These are phyloP conservation scores for Fregetta grallaria DNA, from an alignment of 2,113 vertebrate species.

Conservation along the genomic window DNA sequence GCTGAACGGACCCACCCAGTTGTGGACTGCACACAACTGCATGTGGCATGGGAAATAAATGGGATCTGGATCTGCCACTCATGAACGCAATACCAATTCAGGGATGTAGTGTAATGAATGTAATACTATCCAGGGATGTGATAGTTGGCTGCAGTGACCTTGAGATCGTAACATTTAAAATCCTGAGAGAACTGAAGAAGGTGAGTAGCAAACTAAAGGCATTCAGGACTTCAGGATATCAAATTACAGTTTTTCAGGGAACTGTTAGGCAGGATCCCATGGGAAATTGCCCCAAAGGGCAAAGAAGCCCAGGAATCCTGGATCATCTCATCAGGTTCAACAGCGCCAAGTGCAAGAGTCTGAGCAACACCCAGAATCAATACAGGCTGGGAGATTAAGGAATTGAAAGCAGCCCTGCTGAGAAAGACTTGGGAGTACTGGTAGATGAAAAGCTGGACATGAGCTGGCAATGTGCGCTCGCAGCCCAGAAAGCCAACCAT, in stretches of 20 bases:
- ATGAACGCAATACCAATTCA: neutral
- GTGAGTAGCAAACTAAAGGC: neutral
- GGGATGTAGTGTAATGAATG: neutral
- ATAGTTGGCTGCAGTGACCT: neutral
- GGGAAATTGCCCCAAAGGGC: neutral
- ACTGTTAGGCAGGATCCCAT: neutral
- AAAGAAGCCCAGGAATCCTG: neutral
- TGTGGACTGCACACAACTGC: neutral
- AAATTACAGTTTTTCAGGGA: neutral
- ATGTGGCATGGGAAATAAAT: neutral
- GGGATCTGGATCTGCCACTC: neutral
- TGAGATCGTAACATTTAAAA: neutral
- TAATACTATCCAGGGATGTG: too few species aligned
- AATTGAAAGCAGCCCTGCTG: neutral
- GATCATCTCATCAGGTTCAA: neutral
- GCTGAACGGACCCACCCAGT: neutral
- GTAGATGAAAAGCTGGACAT: neutral
- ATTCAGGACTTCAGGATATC: neutral
- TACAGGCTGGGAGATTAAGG: neutral
- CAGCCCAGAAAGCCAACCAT: neutral
- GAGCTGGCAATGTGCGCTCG: fast-evolving
- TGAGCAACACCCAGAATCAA: neutral
- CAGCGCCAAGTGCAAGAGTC: neutral
- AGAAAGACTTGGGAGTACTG: neutral
- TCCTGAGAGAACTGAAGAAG: neutral